Percentiles rank a stretch among this genome's conserved stretches.
Conservation (phyloP, 2,888 invertebrate species). For the Sclerodermus sp. region DNA sequence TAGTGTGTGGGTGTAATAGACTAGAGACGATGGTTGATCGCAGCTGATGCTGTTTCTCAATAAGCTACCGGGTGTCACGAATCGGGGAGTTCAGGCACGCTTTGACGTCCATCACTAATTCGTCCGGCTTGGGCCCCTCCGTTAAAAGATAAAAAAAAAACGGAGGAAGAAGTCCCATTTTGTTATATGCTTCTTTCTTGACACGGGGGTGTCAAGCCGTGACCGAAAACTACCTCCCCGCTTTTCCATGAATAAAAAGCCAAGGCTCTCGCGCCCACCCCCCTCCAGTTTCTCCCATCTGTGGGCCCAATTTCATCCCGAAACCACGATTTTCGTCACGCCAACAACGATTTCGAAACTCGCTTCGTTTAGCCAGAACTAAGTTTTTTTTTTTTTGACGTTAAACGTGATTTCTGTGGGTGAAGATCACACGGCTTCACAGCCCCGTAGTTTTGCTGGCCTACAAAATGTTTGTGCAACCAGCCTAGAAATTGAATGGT, state of each 20-base stretch:
- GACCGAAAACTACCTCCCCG: slow-evolving; percentile 13
- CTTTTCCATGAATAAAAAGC: neutral
- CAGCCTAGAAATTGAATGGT: neutral
- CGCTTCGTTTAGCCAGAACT: too few species aligned
- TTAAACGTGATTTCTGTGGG: neutral
- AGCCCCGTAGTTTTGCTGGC: too few species aligned
- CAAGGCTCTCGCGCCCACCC: neutral
- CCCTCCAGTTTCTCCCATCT: neutral
- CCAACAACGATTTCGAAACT: neutral
- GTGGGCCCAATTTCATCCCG: too few species aligned
- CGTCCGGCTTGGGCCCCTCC: slow-evolving; percentile 23
- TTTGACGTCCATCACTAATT: slow-evolving; percentile 42
- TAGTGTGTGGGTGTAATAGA: slow-evolving; percentile 5
- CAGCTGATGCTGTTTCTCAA: slow-evolving; percentile 20
- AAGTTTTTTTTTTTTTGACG: neutral
- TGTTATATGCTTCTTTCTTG: neutral
- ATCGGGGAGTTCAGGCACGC: slow-evolving; percentile 31
- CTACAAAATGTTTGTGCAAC: neutral
- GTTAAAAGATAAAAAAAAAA: too few species aligned
- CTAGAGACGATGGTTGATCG: neutral
- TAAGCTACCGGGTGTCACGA: slow-evolving; percentile 31
- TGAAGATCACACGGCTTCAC: neutral
- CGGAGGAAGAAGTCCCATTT: too few species aligned
- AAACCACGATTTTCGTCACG: neutral
- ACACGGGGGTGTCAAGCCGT: slow-evolving; percentile 25